These are phyloP conservation scores for Heliconius congener DNA, from an alignment of 1,140 invertebrate species.

Conservation along the genomic window DNA sequence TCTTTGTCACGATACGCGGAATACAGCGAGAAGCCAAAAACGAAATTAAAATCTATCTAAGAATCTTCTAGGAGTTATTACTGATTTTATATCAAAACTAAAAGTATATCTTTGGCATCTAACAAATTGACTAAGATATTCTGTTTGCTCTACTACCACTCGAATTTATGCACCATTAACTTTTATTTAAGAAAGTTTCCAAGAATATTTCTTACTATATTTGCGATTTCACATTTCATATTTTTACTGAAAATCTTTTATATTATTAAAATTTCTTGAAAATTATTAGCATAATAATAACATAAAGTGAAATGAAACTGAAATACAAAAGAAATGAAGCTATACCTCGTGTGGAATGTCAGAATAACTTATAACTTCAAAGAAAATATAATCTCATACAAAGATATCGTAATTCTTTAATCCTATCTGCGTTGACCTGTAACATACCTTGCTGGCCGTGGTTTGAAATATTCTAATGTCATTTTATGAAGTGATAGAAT, in stretches of 20 bases:
- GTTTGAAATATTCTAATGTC: neutral
- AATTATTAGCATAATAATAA: constrained; percentile 11
- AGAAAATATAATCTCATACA: constrained; percentile 19
- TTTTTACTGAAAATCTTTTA: constrained; percentile 3
- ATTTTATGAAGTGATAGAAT: neutral
- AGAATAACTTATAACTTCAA: constrained; percentile 22
- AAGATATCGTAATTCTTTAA: constrained; percentile 18
- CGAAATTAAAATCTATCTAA: too few relatives aligned
- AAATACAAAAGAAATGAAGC: constrained; percentile 14
- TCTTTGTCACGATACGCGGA: too few relatives aligned
- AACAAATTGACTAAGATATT: too few relatives aligned
- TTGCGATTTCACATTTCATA: neutral
- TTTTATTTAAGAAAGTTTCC: too few relatives aligned
- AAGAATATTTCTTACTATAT: neutral
- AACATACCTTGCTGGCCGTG: neutral
- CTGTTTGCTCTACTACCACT: too few relatives aligned
- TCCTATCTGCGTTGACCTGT: neutral
- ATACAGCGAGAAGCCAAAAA: too few relatives aligned
- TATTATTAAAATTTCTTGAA: neutral
- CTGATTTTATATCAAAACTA: too few relatives aligned
- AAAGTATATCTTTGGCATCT: too few relatives aligned
- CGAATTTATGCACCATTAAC: too few relatives aligned
- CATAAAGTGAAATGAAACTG: neutral
- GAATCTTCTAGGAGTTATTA: too few relatives aligned
- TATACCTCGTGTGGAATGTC: constrained; percentile 15